phyloP scores from a whole-genome alignment of 2,113 vertebrate genomes.

The Columbina picui region DNA sequence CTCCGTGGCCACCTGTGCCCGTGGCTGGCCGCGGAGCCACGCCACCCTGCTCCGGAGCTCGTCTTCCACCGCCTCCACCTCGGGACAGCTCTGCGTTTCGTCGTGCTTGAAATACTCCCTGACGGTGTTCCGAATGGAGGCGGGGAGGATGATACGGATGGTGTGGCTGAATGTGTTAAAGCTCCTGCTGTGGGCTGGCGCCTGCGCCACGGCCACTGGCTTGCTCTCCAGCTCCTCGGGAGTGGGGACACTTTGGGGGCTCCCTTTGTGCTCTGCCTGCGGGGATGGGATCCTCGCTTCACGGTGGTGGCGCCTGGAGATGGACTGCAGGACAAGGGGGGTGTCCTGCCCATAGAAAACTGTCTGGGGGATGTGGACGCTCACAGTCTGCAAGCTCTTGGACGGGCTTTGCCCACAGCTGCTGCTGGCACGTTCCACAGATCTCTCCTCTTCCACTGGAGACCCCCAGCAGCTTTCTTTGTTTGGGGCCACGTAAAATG shows the following conservation, averaged over 20 bases:
- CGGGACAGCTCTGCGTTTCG: background rate
- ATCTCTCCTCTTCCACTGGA: background rate
- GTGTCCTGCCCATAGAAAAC: constrained; percentile 79
- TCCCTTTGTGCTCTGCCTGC: background rate
- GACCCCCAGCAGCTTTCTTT: background rate
- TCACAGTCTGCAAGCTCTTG: constrained; percentile 21
- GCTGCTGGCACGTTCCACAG: background rate
- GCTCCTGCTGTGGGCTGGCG: constrained; percentile 12
- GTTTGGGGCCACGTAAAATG: constrained; percentile 69
- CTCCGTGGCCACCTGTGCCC: background rate
- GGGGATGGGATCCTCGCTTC: background rate
- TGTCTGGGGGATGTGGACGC: constrained; percentile 75
- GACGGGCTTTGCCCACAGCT: background rate
- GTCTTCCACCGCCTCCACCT: constrained; percentile 41
- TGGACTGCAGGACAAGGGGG: constrained; percentile 72
- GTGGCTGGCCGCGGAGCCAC: constrained; percentile 37
- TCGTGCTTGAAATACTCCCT: constrained; percentile 72
- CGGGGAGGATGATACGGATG: constrained; percentile 75
- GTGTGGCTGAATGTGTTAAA: constrained; percentile 63
- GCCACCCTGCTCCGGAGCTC: constrained; percentile 62
- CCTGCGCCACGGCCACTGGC: background rate
- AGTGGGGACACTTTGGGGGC: background rate
- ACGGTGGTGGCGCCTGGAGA: constrained; percentile 28
- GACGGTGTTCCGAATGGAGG: constrained; percentile 70
- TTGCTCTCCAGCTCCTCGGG: background rate